phyloP scores from a whole-genome alignment of 2,113 vertebrate species.

The Jacana jacana region DNA sequence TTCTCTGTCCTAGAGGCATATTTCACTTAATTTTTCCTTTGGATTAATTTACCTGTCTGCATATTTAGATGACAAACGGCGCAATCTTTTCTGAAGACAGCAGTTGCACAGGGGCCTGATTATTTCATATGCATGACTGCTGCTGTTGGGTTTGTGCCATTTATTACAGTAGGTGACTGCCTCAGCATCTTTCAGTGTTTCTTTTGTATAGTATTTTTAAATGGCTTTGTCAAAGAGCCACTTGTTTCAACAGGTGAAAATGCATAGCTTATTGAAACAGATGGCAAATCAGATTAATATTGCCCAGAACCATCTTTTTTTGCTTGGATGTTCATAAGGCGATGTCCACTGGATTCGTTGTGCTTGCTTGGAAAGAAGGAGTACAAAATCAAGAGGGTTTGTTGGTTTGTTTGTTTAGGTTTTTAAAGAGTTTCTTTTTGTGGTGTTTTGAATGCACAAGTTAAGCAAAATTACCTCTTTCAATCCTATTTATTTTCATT shows the following conservation, averaged over 20 bases:
- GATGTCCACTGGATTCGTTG: background rate
- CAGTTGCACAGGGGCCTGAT: background rate
- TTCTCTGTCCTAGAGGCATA: background rate
- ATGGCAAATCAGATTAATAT: background rate
- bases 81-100: background rate
- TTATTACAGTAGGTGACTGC: conserved; percentile 11
- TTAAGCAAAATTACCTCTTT: background rate
- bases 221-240: background rate
- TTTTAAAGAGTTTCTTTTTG: background rate
- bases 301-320: background rate
- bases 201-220: background rate
- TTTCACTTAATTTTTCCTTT: background rate
- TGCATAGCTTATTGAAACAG: background rate
- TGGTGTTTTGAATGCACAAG: background rate
- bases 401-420: no score
- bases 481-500: background rate
- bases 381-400: background rate
- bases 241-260: conserved; percentile 17
- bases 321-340: background rate
- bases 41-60: background rate
- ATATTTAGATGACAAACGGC: background rate
- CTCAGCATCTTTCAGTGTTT: conserved; percentile 18
- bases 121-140: background rate
- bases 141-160: background rate
- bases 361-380: background rate